Evolutionary conservation across 2,888 invertebrate genomes (phyloP).

Genomic region (Machimus rusticus): DNA sequence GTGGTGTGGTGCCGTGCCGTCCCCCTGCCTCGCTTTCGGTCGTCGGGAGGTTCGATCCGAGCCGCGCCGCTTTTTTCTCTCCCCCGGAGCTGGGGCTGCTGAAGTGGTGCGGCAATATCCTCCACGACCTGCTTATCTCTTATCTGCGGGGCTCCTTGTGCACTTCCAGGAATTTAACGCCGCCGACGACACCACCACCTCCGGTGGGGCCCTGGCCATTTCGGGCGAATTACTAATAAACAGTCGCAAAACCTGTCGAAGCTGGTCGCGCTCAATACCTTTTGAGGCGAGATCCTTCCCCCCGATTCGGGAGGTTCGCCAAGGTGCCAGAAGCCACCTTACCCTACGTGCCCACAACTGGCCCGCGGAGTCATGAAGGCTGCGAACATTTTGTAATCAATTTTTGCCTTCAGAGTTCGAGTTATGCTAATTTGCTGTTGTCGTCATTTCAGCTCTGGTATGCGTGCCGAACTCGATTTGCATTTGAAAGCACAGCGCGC

Average conservation of each 20-base stretch:
- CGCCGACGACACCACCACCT: background rate
- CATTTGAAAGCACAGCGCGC: background rate
- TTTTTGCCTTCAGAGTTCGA: background rate
- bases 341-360: background rate
- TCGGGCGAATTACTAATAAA: background rate
- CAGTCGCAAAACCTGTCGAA: background rate
- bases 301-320: background rate
- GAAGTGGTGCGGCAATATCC: background rate
- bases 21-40: background rate
- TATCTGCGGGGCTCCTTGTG: background rate
- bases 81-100: background rate
- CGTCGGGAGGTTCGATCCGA: background rate
- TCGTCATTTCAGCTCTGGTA: background rate
- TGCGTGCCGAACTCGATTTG: background rate
- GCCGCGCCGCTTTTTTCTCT: background rate
- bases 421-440: background rate
- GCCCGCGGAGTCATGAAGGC: background rate
- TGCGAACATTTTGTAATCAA: constrained; percentile 16
- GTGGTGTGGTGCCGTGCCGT: background rate
- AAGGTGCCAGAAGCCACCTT: background rate
- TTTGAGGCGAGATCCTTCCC: background rate
- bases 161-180: background rate
- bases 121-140: background rate
- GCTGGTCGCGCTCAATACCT: background rate
- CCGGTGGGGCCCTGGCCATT: background rate